Conservation (phyloP, 2,797 vertebrate species). For the Poecilia velifera region DNA sequence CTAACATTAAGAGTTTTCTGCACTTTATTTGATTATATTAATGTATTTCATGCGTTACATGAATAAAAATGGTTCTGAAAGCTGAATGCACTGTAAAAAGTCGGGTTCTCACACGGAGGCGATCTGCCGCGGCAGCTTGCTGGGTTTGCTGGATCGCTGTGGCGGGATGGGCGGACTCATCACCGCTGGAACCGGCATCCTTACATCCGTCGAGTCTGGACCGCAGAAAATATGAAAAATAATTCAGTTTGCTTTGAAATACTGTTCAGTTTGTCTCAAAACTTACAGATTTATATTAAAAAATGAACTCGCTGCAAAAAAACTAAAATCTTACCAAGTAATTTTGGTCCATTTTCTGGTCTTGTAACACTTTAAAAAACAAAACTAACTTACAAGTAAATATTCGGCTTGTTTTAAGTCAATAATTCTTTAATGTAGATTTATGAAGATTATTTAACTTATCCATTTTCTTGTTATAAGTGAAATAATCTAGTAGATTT, state of each 20-base stretch:
- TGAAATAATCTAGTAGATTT: too few species aligned
- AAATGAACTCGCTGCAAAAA: not conserved
- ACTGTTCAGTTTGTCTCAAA: too few species aligned
- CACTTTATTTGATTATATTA: too few species aligned
- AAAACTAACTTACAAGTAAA: too few species aligned
- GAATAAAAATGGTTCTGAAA: not conserved
- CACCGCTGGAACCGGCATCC: slow-evolving; percentile 15
- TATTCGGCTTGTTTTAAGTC: too few species aligned
- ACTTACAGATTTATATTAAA: not conserved
- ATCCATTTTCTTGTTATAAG: too few species aligned
- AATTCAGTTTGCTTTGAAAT: not conserved
- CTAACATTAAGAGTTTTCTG: not conserved
- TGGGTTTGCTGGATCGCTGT: slow-evolving; percentile 63
- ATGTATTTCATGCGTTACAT: not conserved
- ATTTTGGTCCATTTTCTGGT: too few species aligned
- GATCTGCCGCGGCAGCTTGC: slow-evolving; percentile 38
- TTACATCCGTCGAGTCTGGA: slow-evolving; percentile 16
- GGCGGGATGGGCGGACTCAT: slow-evolving; percentile 51
- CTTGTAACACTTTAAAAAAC: too few species aligned
- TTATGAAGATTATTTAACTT: too few species aligned
- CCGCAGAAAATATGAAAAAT: not conserved
- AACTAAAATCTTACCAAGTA: too few species aligned
- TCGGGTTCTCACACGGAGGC: slow-evolving; percentile 69
- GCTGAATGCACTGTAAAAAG: not conserved
- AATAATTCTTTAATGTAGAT: too few species aligned